Conservation (phyloP, 2,113 vertebrate genomes). For the Nannospalax galili region DNA sequence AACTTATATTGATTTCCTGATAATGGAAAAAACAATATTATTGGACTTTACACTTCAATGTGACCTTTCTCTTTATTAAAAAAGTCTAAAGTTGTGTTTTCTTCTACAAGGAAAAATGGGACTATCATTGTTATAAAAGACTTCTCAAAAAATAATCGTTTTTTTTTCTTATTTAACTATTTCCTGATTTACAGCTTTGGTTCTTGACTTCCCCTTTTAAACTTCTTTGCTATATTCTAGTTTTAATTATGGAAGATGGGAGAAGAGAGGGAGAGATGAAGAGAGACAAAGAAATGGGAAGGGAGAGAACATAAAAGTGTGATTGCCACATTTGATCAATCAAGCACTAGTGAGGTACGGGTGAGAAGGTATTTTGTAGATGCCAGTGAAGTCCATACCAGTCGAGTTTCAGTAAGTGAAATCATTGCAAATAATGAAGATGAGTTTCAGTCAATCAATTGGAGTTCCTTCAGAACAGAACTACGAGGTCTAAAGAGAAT, state of each 20-base stretch:
- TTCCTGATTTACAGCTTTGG: not conserved
- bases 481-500: not conserved
- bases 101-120: slow-evolving; percentile 1
- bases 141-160: not conserved
- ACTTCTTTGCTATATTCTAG: not conserved
- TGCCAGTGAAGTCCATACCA: not conserved
- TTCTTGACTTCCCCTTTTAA: not conserved
- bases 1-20: not conserved
- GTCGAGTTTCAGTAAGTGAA: not conserved
- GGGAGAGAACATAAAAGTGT: not conserved
- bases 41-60: not conserved
- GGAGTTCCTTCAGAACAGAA: not conserved
- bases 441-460: not conserved
- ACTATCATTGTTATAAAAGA: not conserved
- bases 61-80: not conserved
- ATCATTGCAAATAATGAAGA: not conserved
- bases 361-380: not conserved
- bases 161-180: not conserved
- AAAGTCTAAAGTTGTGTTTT: not conserved
- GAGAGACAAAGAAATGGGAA: not conserved
- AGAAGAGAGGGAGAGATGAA: fast-evolving
- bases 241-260: not conserved
- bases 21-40: not conserved
- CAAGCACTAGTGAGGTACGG: not conserved
- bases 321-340: not conserved